Percentiles rank a stretch among this genome's conserved stretches.
phyloP scores from a whole-genome alignment of 2,797 vertebrate genomes.

The Neostethus bicornis region DNA sequence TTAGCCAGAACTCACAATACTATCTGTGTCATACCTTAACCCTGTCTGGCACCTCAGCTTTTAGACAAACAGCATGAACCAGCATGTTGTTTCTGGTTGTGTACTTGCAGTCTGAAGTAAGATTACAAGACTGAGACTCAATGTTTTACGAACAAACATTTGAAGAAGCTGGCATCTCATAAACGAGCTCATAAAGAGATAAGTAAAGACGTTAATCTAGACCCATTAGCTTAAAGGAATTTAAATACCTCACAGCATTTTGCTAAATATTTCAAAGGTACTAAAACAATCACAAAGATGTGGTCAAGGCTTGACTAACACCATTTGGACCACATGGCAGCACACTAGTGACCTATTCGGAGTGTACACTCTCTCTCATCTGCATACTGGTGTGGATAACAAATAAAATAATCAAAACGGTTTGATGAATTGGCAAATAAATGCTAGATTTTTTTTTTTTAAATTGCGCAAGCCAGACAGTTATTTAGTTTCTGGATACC shows the following conservation, averaged over 20 bases:
- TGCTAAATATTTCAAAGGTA: too few species aligned
- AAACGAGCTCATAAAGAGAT: not conserved
- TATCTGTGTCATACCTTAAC: not conserved
- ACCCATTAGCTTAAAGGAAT: not conserved
- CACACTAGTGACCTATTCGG: too few species aligned
- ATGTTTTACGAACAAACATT: not conserved
- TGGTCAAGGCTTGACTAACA: too few species aligned
- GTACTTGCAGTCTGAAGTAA: not conserved
- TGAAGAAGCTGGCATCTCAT: too few species aligned
- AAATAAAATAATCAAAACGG: too few species aligned
- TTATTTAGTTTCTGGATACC: too few species aligned
- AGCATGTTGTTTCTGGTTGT: not conserved
- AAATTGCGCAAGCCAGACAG: too few species aligned
- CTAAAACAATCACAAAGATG: not conserved
- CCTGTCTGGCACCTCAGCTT: not conserved
- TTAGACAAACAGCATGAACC: not conserved
- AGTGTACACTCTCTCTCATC: too few species aligned
- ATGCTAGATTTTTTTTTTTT: too few species aligned
- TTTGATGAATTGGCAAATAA: too few species aligned
- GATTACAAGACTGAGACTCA: conserved; percentile 1
- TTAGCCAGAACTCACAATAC: not conserved
- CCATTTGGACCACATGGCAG: too few species aligned
- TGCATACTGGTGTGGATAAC: too few species aligned
- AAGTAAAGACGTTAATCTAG: conserved; percentile 2
- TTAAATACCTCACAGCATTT: not conserved